Base-by-base conservation (phyloP, 2,113 vertebrate genomes). In the Athene cunicularia region DNA sequence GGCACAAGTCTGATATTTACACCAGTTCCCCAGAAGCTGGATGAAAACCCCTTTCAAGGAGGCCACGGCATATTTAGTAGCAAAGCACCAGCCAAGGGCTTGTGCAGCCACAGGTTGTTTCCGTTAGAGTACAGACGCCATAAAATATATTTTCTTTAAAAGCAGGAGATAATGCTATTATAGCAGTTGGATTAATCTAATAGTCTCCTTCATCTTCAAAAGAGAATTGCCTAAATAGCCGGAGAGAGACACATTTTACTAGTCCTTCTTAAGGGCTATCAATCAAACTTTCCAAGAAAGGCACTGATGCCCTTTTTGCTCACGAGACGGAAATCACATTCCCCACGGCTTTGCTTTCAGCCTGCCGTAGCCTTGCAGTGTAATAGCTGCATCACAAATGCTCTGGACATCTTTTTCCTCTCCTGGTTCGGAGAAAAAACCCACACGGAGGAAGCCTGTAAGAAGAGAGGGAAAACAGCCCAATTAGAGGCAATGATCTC, bases 121-220 rank as follows among this genome's bases (percentile, higher is more conserved):
- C 95, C 0, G 1, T 55, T 74, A 8, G 14, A 62, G 75, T 18
- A 80, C 0, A 2, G 64, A 87, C 0, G 0, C 77, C 77, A 39
- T 94, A 76, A 95, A 97, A 95, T 10, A 90, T 7, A 8, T 79
- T 95, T 94, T 68, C 84, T 95, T 95, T 93, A 76, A 87, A 95
- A 91, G 89, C 86, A 73, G 87, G 66, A 89, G 77, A 89, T 95
- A 93, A 97, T 72, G 76, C 64, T 50, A 63, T 94, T 95, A 85
- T 24, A 95, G 93, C 94, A 91, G 74, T 94, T 95, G 84, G 88
- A 62, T 94, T 94, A 95, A 97, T 97, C 93, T 91, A 94, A 94
- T 95, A 96, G 94, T 91, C 89, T 82, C 81, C 93, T 91, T 90
- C 84, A 72, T 97, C 86, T 84, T 91, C 86, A 76, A 80, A 91